Evolutionary conservation across 2,113 vertebrate species (phyloP).

Genomic region (Leptocoma aspasia): DNA sequence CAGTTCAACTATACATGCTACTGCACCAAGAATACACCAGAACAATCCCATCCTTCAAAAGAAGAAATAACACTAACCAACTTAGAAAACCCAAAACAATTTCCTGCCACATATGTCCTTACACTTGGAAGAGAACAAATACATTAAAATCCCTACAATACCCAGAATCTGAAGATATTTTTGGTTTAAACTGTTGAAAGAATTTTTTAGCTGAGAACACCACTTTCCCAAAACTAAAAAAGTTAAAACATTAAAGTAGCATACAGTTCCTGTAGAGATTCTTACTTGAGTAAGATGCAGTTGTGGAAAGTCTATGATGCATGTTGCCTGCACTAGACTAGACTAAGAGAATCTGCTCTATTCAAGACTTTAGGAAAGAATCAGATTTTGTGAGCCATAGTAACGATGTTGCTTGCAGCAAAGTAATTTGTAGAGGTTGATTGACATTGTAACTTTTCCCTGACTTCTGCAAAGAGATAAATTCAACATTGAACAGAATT

Average conservation of each 20-base stretch:
- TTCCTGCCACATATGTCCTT: neutral
- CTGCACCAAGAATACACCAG: neutral
- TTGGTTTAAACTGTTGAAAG: neutral
- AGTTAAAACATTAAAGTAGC: neutral
- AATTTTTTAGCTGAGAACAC: neutral
- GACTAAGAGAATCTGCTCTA: neutral
- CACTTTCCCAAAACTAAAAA: neutral
- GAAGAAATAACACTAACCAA: neutral
- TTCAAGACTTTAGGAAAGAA: neutral
- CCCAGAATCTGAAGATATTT: neutral
- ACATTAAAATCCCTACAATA: neutral
- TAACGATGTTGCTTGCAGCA: neutral
- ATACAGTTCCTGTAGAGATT: neutral
- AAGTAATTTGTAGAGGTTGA: neutral
- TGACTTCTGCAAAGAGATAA: neutral
- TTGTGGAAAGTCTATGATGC: neutral
- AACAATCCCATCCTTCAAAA: neutral
- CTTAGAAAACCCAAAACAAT: neutral
- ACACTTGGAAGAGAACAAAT: neutral
- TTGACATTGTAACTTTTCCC: neutral
- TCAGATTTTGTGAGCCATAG: neutral
- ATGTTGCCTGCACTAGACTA: neutral
- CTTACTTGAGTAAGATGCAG: neutral
- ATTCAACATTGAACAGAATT: neutral
- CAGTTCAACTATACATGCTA: neutral